Base-by-base conservation (phyloP, 2,888 invertebrate species). In the Melieria crassipennis region DNA sequence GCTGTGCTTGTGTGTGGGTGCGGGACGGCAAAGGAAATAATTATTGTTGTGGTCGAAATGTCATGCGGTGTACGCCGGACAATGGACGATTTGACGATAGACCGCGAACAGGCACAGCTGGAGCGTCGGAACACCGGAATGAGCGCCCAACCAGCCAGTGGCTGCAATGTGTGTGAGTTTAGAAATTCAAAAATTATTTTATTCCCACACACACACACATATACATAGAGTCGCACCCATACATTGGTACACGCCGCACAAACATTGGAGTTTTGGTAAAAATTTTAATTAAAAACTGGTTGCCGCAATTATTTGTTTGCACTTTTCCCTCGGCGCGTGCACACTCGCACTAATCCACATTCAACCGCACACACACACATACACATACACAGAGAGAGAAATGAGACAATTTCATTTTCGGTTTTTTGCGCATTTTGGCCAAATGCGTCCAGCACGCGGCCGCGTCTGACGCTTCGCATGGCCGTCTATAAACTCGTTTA, bases 221-320 rank as follows among this genome's bases (percentile, higher is more conserved):
- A 52, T 7, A 3, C 50, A 50, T 10, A 7, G 11, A 7, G 11
- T 1, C 7, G 11, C 50, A 50, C 50, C 7, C 50, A 50, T 10
- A 50, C 7, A 50, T 11, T 10, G 11, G 11, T 11, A 50, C 11
- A 50, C 1, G 52, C 52, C 5, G 52, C 52, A 52, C 13, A 80
- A 80, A 80, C 81, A 81, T 80, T 81, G 82, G 82, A 80, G 78
- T 81, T 81, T 79, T 78, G 80, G 79, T 13, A 79, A 76, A 81
- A 82, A 82, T 78, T 80, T 82, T 80, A 80, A 80, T 80, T 80
- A 80, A 80, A 80, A 82, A 75, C 79, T 77, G 80, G 80, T 66
- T 75, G 76, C 63, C 78, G 70, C 76, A 82, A 81, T 82, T 80
- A 80, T 79, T 80, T 80, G 81, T 80, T 81, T 82, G 77, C 71